Percentiles rank a stretch among this genome's conserved stretches.
These are phyloP conservation scores for Drosophila miranda DNA, from an alignment of 1,140 invertebrate species.

Conservation along the genomic window DNA sequence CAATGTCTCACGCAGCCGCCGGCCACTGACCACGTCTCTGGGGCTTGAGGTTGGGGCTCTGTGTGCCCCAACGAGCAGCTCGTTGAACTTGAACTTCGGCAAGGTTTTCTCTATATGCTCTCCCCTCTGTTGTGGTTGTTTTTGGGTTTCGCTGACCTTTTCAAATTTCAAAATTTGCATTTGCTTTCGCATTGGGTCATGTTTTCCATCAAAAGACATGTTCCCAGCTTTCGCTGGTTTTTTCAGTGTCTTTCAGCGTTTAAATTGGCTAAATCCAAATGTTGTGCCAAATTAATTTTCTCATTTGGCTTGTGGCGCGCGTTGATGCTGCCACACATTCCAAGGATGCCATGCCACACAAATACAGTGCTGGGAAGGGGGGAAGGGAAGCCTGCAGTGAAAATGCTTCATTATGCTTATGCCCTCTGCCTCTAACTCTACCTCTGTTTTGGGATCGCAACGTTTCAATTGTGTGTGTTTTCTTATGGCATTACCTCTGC, in stretches of 20 bases:
- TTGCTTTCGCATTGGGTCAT: constrained; percentile 28
- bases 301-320: no score
- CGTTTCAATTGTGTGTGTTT: no score
- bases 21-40: constrained; percentile 42
- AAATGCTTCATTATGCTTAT: no score
- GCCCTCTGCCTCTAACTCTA: no score
- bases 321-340: no score
- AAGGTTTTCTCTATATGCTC: constrained; percentile 42
- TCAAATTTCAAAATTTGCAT: constrained; percentile 50
- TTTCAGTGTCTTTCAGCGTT: constrained; percentile 44
- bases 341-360: no score
- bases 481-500: no score
- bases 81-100: constrained; percentile 67
- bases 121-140: constrained; percentile 15
- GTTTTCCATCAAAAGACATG: constrained; percentile 73
- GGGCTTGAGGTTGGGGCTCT: constrained; percentile 10
- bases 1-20: constrained; percentile 60
- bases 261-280: constrained; percentile 14
- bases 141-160: constrained; percentile 67
- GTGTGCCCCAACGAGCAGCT: neutral
- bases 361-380: no score
- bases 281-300: neutral
- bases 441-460: no score
- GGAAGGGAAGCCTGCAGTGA: no score
- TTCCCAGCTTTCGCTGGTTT: constrained; percentile 50